phyloP scores from a whole-genome alignment of 1,140 invertebrate genomes.

The Asbolus verrucosus region DNA sequence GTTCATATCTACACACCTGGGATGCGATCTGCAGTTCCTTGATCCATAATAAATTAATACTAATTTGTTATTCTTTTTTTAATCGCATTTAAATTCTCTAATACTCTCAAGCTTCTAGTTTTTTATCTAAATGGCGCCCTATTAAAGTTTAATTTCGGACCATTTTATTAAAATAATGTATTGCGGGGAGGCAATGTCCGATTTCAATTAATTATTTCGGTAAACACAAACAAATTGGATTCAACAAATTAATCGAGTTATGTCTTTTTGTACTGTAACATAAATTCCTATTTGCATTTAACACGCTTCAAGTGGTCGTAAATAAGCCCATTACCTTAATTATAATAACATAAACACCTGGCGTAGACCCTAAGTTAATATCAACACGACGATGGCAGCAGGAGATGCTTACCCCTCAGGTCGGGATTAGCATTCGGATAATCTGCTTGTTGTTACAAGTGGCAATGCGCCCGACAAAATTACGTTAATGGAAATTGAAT shows the following conservation, averaged over 20 bases:
- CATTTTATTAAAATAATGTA: constrained; percentile 9
- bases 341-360: constrained; percentile 48
- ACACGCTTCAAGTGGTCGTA: constrained; percentile 40
- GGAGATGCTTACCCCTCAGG: constrained; percentile 33
- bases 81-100: too few relatives aligned
- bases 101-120: too few relatives aligned
- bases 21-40: constrained; percentile 17
- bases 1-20: constrained; percentile 41
- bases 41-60: constrained; percentile 23
- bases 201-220: constrained; percentile 37
- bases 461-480: constrained; percentile 29
- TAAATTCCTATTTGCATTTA: constrained; percentile 40
- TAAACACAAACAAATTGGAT: constrained; percentile 36
- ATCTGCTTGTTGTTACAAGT: constrained; percentile 48
- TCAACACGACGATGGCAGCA: constrained; percentile 34
- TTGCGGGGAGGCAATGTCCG: constrained; percentile 24
- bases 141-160: constrained; percentile 12
- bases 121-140: too few relatives aligned
- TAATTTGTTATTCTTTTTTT: constrained; percentile 5
- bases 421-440: constrained; percentile 39
- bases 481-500: constrained; percentile 43
- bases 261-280: constrained; percentile 32
- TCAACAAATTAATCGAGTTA: constrained; percentile 36
- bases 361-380: constrained; percentile 43
- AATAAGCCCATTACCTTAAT: constrained; percentile 47